Evolutionary conservation across 2,797 vertebrate species (phyloP).

Genomic region (Fringilla coelebs): DNA sequence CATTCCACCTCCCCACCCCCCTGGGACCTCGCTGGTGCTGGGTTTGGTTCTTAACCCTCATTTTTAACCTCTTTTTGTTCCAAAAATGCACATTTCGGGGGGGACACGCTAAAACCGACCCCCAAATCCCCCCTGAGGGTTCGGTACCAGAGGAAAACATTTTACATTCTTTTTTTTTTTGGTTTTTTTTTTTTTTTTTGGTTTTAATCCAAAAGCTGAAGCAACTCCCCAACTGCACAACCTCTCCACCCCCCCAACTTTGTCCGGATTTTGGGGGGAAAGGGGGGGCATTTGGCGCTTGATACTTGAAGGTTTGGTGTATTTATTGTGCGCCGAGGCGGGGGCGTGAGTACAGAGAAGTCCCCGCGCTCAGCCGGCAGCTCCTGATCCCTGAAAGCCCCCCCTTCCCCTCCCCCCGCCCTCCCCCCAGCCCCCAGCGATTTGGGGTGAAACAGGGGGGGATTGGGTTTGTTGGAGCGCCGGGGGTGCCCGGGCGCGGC

Average conservation of each 20-base stretch:
- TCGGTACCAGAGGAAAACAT: conserved; percentile 75
- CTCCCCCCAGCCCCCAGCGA: conserved; percentile 71
- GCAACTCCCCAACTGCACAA: conserved; percentile 74
- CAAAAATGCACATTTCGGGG: not conserved
- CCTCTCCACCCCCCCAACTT: not conserved
- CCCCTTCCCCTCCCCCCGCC: not conserved
- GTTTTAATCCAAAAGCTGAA: conserved; percentile 17
- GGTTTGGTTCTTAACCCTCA: conserved; percentile 14
- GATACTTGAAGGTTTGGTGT: conserved; percentile 86
- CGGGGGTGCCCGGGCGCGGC: not conserved
- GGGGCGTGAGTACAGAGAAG: conserved; percentile 93
- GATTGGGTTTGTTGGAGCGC: not conserved
- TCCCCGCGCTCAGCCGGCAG: conserved; percentile 83
- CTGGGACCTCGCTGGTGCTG: not conserved
- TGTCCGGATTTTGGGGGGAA: conserved; percentile 11
- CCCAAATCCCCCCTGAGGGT: not conserved
- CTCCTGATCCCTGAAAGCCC: conserved; percentile 63
- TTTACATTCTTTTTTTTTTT: not conserved
- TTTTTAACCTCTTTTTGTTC: not conserved
- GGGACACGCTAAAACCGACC: not conserved
- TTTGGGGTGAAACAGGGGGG: conserved; percentile 74
- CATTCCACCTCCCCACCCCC: not conserved
- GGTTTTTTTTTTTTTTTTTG: not conserved
- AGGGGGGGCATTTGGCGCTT: conserved; percentile 69
- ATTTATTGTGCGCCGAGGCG: conserved; percentile 88